Evolutionary conservation across 1,140 invertebrate species (phyloP).

Genomic region (Drosophila pandora): DNA sequence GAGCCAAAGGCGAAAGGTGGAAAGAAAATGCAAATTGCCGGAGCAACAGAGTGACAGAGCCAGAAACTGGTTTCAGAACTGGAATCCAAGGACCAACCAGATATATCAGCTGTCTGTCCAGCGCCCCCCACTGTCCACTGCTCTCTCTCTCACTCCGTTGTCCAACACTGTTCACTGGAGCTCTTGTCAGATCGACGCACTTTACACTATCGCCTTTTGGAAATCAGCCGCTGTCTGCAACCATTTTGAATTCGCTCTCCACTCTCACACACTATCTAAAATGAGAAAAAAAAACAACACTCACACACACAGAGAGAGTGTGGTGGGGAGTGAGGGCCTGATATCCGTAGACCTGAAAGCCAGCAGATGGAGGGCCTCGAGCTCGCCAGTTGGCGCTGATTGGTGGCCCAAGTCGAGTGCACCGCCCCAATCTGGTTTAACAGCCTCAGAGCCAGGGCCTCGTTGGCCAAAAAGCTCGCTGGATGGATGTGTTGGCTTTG

Average conservation of each 20-base stretch:
- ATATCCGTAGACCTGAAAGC: constrained; percentile 10
- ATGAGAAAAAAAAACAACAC: not conserved
- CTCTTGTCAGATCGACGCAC: constrained; percentile 65
- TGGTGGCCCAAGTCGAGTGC: constrained; percentile 62
- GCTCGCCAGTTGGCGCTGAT: constrained; percentile 60
- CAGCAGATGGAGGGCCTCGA: constrained; percentile 25
- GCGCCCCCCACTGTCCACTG: not conserved
- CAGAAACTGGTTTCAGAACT: constrained; percentile 46
- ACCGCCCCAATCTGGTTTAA: constrained; percentile 78
- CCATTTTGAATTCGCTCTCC: constrained; percentile 61
- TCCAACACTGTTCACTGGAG: constrained; percentile 21
- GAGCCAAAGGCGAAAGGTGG: constrained; percentile 49
- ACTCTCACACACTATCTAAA: constrained; percentile 36
- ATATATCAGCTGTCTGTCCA: constrained; percentile 12
- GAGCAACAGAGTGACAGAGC: constrained; percentile 23
- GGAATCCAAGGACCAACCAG: constrained; percentile 37
- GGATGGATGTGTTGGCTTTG: constrained; percentile 4
- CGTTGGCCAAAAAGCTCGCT: constrained; percentile 23
- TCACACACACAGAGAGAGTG: too few relatives aligned
- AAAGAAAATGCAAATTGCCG: constrained; percentile 51
- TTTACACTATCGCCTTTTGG: constrained; percentile 53
- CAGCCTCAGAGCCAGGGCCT: constrained; percentile 41
- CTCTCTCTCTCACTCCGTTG: constrained; percentile 2
- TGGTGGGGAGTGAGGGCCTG: not conserved
- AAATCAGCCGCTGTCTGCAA: constrained; percentile 48